Evolutionary conservation across 2,113 vertebrate species (phyloP).

Genomic region (Calypte anna): DNA sequence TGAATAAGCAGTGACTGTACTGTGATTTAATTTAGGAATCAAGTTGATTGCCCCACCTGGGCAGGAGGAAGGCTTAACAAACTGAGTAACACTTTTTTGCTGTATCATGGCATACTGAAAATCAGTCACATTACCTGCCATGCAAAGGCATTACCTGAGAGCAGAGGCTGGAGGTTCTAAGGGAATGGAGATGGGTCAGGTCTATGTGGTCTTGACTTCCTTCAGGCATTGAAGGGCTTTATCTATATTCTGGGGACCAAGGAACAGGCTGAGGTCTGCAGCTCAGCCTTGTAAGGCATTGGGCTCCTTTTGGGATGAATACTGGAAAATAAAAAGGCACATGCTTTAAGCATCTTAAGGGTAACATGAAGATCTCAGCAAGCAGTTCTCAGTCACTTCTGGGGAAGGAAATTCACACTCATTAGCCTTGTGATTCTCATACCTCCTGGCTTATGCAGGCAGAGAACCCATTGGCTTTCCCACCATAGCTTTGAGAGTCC

Average conservation of each 20-base stretch:
- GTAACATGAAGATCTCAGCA: neutral
- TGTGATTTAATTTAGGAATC: conserved; percentile 12
- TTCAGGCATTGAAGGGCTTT: neutral
- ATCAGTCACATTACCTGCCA: neutral
- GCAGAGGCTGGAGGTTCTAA: neutral
- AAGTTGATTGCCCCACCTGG: neutral
- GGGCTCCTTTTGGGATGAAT: neutral
- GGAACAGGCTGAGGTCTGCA: neutral
- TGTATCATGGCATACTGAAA: neutral
- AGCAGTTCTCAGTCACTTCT: fast-evolving
- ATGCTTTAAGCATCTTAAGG: neutral
- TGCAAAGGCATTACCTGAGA: neutral
- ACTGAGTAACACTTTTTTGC: neutral
- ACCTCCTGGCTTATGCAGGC: neutral
- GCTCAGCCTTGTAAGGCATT: neutral
- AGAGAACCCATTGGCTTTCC: neutral
- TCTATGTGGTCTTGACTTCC: fast-evolving
- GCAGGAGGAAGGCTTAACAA: neutral
- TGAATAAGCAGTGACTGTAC: neutral
- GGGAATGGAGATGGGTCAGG: neutral
- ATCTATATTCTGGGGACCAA: neutral
- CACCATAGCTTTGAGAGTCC: neutral
- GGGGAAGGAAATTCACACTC: neutral
- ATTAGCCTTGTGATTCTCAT: neutral
- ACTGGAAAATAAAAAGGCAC: neutral